Evolutionary conservation across 2,113 vertebrate species (phyloP), one percentile per base, ranked within the genome.

Genomic region (Hippocampus mohnikei): DNA sequence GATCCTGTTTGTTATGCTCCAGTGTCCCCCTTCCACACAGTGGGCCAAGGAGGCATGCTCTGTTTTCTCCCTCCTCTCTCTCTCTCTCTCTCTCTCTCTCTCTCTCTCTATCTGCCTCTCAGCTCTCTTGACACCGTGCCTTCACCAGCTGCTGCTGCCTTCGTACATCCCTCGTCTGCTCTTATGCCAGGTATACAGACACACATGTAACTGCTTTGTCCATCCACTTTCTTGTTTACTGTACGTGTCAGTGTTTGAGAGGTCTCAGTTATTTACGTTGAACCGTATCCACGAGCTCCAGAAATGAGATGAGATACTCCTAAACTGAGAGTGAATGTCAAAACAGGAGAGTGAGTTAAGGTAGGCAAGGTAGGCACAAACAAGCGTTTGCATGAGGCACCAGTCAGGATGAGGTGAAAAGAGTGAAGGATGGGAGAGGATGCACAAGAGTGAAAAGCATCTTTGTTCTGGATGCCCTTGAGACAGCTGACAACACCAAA

Each of bases 1-100:
- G 94, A 95, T 96, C 94, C 94, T 97, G 95, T 96, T 98, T 94
- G 95, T 94, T 93, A 95, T 95, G 95, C 94, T 95, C 94, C 93
- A 94, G 90, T 90, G 94, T 96, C 71, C 90, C 93, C 91, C 84
- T 78, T 92, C 93, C 92, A 83, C 90, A 89, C 92, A 87, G 78
- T 92, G 89, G 91, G 84, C 93, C 92, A 93, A 92, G 93, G 86
- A 92, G 89, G 91, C 91, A 92, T 90, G 82, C 86, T 84, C 87
- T 85, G 83, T 90, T 84, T 83, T 84, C 82, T 48, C 9, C 4
- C 46, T 48, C 46, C 91, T 87, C 89, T 87, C 89, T 88, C 73
- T 64, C 75, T 78, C 80, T 78, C 79, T 13, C 42, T 44, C 42
- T 44, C 42, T 77, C 88, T 89, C 78, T 85, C 91, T 88, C 88